phyloP scores from a whole-genome alignment of 2,113 vertebrate genomes.

The Synchiropus splendidus region DNA sequence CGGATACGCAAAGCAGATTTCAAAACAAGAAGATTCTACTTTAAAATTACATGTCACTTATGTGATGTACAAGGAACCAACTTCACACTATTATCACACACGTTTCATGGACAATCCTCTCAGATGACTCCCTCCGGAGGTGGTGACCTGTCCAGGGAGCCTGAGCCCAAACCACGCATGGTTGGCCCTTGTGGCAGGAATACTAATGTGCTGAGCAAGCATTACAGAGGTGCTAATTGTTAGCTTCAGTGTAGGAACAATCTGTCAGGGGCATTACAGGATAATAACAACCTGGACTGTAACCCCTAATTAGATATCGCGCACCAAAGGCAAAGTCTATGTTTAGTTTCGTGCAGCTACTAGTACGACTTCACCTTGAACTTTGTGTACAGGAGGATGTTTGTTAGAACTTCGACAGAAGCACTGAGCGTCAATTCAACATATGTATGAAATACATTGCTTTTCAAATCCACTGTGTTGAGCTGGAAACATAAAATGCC shows the following conservation, averaged over 20 bases:
- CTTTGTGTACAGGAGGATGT: background rate
- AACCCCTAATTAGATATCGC: slow-evolving; percentile 16
- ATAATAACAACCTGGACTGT: slow-evolving; percentile 31
- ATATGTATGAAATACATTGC: too few relatives aligned
- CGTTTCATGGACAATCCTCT: too few relatives aligned
- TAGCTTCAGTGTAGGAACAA: slow-evolving; percentile 28
- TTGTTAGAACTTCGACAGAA: background rate
- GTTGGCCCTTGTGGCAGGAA: slow-evolving; percentile 27
- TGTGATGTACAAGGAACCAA: too few relatives aligned
- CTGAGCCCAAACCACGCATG: slow-evolving; percentile 33
- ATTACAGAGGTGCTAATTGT: slow-evolving; percentile 42
- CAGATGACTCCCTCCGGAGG: too few relatives aligned
- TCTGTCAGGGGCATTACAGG: slow-evolving; percentile 27
- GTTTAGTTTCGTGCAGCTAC: slow-evolving; percentile 12
- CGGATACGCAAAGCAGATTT: too few relatives aligned
- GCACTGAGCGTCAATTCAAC: too few relatives aligned
- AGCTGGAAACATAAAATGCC: too few relatives aligned
- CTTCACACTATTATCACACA: too few relatives aligned
- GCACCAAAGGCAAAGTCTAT: slow-evolving; percentile 30
- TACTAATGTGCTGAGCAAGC: slow-evolving; percentile 33
- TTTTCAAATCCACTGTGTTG: too few relatives aligned
- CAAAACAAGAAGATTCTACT: too few relatives aligned
- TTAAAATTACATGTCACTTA: too few relatives aligned
- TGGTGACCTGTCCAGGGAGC: slow-evolving; percentile 36
- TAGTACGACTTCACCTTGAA: slow-evolving; percentile 3